phyloP scores from a whole-genome alignment of 2,113 vertebrate genomes.

The Mixornis gularis region DNA sequence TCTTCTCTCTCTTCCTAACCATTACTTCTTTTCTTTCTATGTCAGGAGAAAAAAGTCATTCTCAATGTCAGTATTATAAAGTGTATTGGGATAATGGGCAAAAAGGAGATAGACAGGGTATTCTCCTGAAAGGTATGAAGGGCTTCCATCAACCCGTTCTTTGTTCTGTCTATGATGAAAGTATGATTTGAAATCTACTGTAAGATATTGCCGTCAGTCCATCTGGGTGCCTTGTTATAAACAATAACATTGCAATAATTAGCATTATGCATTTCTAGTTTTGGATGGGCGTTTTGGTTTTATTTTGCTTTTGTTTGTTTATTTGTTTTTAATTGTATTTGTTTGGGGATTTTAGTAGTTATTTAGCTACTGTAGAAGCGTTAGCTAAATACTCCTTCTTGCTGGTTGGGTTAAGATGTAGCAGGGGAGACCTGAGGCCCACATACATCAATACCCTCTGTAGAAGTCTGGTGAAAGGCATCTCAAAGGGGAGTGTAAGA shows the following conservation, averaged over 20 bases:
- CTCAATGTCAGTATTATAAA: conserved; percentile 63
- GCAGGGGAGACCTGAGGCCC: neutral
- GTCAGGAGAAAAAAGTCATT: conserved; percentile 64
- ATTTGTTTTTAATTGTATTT: neutral
- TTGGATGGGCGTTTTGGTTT: neutral
- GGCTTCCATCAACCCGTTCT: conserved; percentile 47
- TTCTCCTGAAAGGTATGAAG: conserved; percentile 60
- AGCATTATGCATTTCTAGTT: neutral
- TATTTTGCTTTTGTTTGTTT: neutral
- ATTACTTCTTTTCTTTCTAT: conserved; percentile 60
- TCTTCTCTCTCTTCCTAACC: conserved; percentile 52
- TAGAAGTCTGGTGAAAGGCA: neutral
- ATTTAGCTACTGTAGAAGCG: neutral
- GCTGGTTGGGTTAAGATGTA: neutral
- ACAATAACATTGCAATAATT: neutral
- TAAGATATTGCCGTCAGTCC: neutral
- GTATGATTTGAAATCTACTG: conserved; percentile 15
- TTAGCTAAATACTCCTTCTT: neutral
- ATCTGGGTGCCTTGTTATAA: neutral
- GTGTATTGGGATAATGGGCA: conserved; percentile 64
- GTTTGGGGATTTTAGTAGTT: neutral
- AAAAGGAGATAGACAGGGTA: conserved; percentile 64
- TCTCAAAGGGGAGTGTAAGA: neutral
- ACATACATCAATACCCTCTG: neutral
- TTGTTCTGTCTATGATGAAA: conserved; percentile 48